Conservation (phyloP, 2,797 vertebrate species). For the Pseudomugil gertrudae region DNA sequence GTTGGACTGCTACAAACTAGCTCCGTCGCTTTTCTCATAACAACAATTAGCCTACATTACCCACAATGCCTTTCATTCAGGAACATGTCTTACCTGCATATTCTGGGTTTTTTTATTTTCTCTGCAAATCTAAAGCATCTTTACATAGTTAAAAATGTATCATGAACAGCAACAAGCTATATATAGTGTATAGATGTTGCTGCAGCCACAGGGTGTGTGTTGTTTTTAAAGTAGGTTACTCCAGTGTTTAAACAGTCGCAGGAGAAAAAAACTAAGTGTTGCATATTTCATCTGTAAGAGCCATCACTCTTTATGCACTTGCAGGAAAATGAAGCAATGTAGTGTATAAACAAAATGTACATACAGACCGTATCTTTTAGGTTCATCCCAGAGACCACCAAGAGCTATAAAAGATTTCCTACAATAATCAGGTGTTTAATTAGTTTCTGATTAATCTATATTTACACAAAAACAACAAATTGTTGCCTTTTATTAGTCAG, state of each 20-base stretch:
- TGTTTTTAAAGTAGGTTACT: not conserved
- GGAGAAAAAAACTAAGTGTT: not conserved
- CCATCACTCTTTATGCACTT: not conserved
- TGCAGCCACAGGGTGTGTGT: not conserved
- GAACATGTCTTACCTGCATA: not conserved
- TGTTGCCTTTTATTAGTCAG: not conserved
- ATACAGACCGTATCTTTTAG: not conserved
- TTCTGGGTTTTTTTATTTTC: not conserved
- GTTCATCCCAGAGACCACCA: not conserved
- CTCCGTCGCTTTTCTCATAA: not conserved
- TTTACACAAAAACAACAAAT: not conserved
- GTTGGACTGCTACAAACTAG: too few relatives aligned
- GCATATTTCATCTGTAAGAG: not conserved
- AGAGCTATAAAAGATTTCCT: too few relatives aligned
- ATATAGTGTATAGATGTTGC: too few relatives aligned
- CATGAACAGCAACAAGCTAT: too few relatives aligned
- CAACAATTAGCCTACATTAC: not conserved
- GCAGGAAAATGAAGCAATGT: not conserved
- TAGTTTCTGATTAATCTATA: not conserved
- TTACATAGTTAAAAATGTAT: too few relatives aligned
- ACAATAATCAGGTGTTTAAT: not conserved
- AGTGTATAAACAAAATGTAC: too few relatives aligned
- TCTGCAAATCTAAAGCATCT: too few relatives aligned
- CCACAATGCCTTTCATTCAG: not conserved
- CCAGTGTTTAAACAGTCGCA: not conserved